Evolutionary conservation across 2,888 invertebrate species (phyloP).

Genomic region (Brenthis hecate): DNA sequence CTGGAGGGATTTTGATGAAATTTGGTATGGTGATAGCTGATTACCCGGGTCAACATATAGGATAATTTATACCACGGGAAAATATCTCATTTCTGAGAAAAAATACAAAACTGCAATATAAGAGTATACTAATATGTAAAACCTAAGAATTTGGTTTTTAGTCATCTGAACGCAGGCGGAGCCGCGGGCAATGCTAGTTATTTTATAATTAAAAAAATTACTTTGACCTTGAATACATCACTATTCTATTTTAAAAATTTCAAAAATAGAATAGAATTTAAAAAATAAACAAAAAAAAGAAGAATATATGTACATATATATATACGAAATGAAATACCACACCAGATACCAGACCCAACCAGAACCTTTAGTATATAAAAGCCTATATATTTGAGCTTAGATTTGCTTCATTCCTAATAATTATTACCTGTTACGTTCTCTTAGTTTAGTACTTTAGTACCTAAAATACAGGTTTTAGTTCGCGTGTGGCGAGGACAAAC

Average conservation of each 20-base stretch:
- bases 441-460: slow-evolving; percentile 27
- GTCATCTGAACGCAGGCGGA: too few relatives aligned
- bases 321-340: neutral
- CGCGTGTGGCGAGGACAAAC: slow-evolving; percentile 47
- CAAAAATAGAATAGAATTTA: neutral
- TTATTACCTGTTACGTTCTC: slow-evolving; percentile 26
- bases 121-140: too few relatives aligned
- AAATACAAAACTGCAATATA: too few relatives aligned
- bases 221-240: neutral
- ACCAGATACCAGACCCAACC: too few relatives aligned
- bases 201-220: neutral
- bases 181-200: too few relatives aligned
- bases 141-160: too few relatives aligned
- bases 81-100: too few relatives aligned
- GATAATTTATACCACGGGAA: too few relatives aligned
- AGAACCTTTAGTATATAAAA: neutral
- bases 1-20: too few relatives aligned
- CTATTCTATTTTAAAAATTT: neutral
- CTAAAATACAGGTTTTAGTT: slow-evolving; percentile 41
- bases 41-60: too few relatives aligned
- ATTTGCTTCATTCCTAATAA: slow-evolving; percentile 17
- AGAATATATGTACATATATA: neutral
- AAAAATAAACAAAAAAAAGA: neutral
- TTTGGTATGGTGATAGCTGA: too few relatives aligned
- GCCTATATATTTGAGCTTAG: neutral